Conservation (phyloP, 1,140 invertebrate genomes). For the Cotesia typhae region DNA sequence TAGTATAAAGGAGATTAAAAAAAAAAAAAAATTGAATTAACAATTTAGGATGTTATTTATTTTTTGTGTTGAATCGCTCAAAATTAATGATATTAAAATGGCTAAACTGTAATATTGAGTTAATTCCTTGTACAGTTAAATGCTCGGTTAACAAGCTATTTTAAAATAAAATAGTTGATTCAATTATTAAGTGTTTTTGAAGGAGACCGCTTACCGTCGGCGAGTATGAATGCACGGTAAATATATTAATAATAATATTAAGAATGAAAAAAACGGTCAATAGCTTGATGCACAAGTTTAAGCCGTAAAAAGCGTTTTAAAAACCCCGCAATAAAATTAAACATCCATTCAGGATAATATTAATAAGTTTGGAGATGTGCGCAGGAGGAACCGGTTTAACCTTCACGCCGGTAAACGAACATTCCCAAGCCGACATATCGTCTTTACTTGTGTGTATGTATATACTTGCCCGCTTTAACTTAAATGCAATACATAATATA, state of each 20-base stretch:
- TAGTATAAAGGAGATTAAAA: constrained; percentile 9
- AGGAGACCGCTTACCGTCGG: no score
- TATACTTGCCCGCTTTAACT: not conserved
- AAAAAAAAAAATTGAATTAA: not conserved
- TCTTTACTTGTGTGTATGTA: not conserved
- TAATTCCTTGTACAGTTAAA: no score
- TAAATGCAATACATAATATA: no score
- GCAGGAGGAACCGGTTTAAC: constrained; percentile 37
- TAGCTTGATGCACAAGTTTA: constrained; percentile 14
- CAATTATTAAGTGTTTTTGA: no score
- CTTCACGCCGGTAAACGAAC: constrained; percentile 32
- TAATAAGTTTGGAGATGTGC: constrained; percentile 35
- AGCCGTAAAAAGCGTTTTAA: constrained; percentile 21
- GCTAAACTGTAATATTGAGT: no score
- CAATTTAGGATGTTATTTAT: no score
- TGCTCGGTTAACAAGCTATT: no score
- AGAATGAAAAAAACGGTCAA: not conserved
- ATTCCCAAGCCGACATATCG: constrained; percentile 10
- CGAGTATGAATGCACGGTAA: no score
- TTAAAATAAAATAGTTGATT: no score
- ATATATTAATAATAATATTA: not conserved
- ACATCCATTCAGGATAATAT: constrained; percentile 36
- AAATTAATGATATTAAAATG: no score
- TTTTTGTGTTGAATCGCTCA: no score
- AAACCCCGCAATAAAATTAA: constrained; percentile 37